Evolutionary conservation across 2,113 vertebrate genomes (phyloP).

Genomic region (Gopherus flavomarginatus): DNA sequence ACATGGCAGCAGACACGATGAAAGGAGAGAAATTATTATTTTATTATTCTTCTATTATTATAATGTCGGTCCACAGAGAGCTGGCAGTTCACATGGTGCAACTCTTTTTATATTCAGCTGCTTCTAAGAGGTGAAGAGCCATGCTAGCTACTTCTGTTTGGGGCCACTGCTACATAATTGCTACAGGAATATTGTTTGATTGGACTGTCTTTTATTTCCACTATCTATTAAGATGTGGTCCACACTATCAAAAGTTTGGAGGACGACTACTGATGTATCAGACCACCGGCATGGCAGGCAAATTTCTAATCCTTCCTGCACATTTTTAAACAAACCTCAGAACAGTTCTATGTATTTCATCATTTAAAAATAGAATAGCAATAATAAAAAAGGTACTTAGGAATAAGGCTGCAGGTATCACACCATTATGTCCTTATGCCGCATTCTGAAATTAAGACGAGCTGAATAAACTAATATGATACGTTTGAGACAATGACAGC

Average conservation of each 20-base stretch:
- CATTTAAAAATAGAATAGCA: background rate
- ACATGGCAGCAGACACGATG: background rate
- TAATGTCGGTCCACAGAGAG: background rate
- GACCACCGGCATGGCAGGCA: background rate
- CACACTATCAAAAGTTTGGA: rapidly evolving
- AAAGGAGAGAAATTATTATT: background rate
- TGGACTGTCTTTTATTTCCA: background rate
- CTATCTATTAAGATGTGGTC: background rate
- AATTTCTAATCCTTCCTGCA: background rate
- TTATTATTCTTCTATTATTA: no score
- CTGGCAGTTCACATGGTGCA: background rate
- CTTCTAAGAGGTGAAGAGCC: background rate
- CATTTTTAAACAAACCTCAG: background rate
- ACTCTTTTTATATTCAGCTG: background rate
- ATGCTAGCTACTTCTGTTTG: background rate
- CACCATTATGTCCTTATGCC: background rate
- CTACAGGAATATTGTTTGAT: background rate
- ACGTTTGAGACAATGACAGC: background rate
- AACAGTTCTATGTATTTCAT: background rate
- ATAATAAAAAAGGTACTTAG: background rate
- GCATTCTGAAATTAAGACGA: rapidly evolving
- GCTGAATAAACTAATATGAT: background rate
- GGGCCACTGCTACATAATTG: background rate
- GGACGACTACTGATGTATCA: rapidly evolving
- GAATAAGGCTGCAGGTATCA: background rate